A percentile compares a stretch with the other conserved stretches of the same genome.
phyloP scores from a whole-genome alignment of 2,113 vertebrate species.

The Puntigrus tetrazona region DNA sequence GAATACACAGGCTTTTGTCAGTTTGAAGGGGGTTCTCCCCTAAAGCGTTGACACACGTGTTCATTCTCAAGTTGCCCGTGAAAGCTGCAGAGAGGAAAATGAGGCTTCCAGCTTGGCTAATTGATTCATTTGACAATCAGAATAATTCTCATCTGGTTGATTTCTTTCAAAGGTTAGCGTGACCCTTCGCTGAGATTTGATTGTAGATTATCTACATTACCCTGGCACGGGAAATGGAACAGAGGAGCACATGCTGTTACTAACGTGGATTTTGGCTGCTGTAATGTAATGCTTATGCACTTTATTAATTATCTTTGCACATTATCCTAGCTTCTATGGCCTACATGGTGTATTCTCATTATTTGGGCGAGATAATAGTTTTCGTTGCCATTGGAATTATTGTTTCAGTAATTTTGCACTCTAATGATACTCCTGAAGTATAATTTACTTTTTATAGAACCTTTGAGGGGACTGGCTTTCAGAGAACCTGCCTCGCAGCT shows the following conservation, averaged over 20 bases:
- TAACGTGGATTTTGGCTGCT: background rate
- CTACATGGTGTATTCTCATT: constrained; percentile 16
- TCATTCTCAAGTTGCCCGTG: constrained; percentile 16
- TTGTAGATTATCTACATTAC: constrained; percentile 9
- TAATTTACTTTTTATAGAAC: constrained; percentile 42
- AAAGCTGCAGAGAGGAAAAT: constrained; percentile 9
- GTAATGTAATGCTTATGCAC: constrained; percentile 28
- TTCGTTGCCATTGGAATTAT: constrained; percentile 13
- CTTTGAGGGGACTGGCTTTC: background rate
- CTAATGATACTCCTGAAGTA: constrained; percentile 33
- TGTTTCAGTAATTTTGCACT: constrained; percentile 18
- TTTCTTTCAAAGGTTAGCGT: constrained; percentile 29
- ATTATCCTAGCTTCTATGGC: background rate
- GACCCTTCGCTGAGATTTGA: constrained; percentile 19
- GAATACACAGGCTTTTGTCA: constrained; percentile 11
- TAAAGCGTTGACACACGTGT: constrained; percentile 6
- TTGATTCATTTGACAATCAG: constrained; percentile 50
- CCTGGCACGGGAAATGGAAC: background rate
- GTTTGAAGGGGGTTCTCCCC: background rate
- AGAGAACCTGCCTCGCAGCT: constrained; percentile 32
- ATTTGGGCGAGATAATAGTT: constrained; percentile 27
- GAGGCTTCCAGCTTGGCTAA: constrained; percentile 45
- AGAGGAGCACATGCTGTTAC: background rate
- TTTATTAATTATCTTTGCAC: constrained; percentile 39
- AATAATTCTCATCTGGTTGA: constrained; percentile 35